Evolutionary conservation across 2,797 vertebrate species (phyloP).

Genomic region (Anisognathus igniventris): DNA sequence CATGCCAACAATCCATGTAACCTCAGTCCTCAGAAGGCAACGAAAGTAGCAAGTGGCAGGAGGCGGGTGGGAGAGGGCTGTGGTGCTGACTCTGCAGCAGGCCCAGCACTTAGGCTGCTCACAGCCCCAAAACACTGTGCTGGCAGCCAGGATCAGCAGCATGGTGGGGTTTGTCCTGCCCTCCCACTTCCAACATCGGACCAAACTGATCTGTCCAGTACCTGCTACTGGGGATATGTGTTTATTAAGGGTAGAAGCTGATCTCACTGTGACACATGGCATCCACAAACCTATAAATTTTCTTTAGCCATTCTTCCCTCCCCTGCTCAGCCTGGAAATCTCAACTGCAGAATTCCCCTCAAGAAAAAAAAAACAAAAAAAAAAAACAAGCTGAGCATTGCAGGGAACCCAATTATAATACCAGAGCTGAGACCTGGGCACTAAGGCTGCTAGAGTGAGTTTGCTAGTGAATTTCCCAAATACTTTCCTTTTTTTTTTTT

Average conservation of each 20-base stretch:
- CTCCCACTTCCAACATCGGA: not conserved
- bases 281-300: not conserved
- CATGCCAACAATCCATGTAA: not conserved
- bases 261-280: not conserved
- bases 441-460: not conserved
- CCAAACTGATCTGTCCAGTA: not conserved
- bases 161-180: rapidly evolving
- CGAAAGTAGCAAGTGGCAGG: not conserved
- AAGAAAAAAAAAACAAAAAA: not conserved
- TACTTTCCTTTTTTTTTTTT: not conserved
- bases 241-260: not conserved
- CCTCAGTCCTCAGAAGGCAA: not conserved
- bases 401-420: not conserved
- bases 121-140: not conserved
- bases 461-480: not conserved
- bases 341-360: not conserved
- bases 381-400: not conserved
- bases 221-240: not conserved
- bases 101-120: not conserved
- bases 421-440: not conserved
- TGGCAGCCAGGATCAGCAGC: not conserved
- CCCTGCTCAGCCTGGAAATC: not conserved
- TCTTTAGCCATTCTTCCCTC: not conserved
- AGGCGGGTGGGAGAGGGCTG: rapidly evolving
- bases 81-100: not conserved